Base-by-base conservation (phyloP, 2,113 vertebrate species). In the Sinosuthora webbiana region DNA sequence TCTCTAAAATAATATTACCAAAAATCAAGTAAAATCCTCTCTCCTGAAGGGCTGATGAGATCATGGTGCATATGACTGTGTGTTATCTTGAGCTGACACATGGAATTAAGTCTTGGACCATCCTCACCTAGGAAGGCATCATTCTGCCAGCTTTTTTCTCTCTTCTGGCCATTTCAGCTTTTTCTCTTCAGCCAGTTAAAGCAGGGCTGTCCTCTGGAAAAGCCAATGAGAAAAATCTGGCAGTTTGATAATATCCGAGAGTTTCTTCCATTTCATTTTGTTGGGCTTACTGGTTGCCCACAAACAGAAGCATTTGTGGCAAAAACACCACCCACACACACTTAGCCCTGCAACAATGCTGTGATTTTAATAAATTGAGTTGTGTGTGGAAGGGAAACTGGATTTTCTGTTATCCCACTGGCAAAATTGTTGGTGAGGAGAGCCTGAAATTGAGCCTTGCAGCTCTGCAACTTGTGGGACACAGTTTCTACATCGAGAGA, bases 61-160 rank as follows among this genome's bases (percentile, higher is more conserved):
- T 96, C 95, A 91, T 91, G 57, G 57, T 81, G 86, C 9, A 1
- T 87, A 67, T 78, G 83, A 79, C 78, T 82, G 24, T 74, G 24
- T 81, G 87, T 95, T 96, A 97, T 96, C 93, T 94, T 94, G 79
- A 71, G 37, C 91, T 96, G 95, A 93, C 95, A 96, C 86, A 87
- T 87, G 92, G 96, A 94, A 94, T 96, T 95, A 94, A 96, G 87
- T 88, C 95, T 90, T 97, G 93, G 92, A 79, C 75, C 90, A 4
- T 44, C 57, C 70, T 95, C 89, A 95, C 89, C 91, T 97, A 76
- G 42, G 75, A 95, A 93, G 71, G 53, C 89, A 90, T 83, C 71
- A 53, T 91, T 91, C 89, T 95, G 94, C 81, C 86, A 95, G 70
- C 5, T 3, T 71, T 71, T 64, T 88, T 84, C 76, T 96, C 71